Evolutionary conservation across 37 sponge, comb jelly and placozoan species (phyloP).

Genomic region (Agelas oroides): DNA sequence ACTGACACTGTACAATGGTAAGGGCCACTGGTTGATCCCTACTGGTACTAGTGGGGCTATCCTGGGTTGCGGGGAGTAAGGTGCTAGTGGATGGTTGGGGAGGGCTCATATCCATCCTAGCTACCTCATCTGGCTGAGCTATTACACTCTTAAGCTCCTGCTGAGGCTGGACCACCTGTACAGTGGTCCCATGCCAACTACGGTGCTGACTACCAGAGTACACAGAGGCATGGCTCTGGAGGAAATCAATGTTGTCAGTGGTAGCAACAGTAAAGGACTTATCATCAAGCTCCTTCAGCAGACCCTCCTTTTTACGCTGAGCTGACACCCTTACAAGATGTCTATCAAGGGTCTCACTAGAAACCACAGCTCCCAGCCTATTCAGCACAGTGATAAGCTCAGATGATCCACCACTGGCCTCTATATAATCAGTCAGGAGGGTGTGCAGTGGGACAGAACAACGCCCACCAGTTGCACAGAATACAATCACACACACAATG

Average conservation of each 20-base stretch:
- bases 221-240: not conserved
- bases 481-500: not conserved
- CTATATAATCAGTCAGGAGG: not conserved
- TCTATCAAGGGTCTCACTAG: not conserved
- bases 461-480: not conserved
- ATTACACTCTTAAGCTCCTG: not conserved
- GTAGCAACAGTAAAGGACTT: not conserved
- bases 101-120: no score
- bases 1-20: no score
- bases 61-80: no score
- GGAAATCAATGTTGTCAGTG: not conserved
- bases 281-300: not conserved
- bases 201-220: not conserved
- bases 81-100: no score
- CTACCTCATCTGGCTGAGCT: not conserved
- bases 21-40: no score
- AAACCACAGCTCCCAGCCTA: not conserved
- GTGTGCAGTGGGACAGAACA: constrained; percentile 4
- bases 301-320: not conserved
- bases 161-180: constrained; percentile 3
- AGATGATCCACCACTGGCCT: not conserved
- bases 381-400: not conserved
- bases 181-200: constrained; percentile 13
- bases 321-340: not conserved
- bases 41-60: no score